These are phyloP conservation scores for human DNA, from an alignment of 2,113 vertebrate genomes.

Conservation along the genomic window DNA sequence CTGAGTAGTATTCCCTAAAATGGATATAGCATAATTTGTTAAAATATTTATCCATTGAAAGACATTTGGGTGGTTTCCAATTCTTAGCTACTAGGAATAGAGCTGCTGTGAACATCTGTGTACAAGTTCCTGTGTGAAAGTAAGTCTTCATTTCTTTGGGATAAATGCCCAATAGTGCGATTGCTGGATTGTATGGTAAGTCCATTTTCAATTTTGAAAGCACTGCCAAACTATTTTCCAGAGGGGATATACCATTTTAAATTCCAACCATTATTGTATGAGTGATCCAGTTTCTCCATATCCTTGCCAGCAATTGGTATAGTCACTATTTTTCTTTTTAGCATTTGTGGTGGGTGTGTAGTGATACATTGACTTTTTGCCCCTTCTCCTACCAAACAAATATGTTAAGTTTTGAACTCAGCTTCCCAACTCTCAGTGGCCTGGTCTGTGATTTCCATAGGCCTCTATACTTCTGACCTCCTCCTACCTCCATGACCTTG, in stretches of 20 bases:
- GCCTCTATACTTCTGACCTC: not conserved
- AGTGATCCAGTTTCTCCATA: not conserved
- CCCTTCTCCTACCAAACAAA: not conserved
- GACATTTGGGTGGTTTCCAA: not conserved
- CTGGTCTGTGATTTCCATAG: not conserved
- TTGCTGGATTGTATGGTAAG: not conserved
- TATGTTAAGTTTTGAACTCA: not conserved
- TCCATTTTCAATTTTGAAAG: not conserved
- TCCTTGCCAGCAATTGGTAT: not conserved
- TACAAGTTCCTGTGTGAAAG: not conserved
- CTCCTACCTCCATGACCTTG: not conserved
- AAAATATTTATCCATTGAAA: not conserved
- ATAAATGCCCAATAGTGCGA: not conserved
- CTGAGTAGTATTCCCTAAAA: not conserved
- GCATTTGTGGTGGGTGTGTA: not conserved
- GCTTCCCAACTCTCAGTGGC: not conserved
- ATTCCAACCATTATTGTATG: not conserved
- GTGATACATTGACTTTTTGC: not conserved
- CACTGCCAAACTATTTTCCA: not conserved
- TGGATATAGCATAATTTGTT: not conserved
- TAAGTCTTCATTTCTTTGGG: not conserved
- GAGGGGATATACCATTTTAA: not conserved
- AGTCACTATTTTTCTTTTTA: not conserved
- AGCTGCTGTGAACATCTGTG: not conserved
- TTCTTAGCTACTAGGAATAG: not conserved